These are phyloP conservation scores for Rousettus leschenaultii DNA, from an alignment of 2,113 vertebrate genomes.

Conservation along the genomic window DNA sequence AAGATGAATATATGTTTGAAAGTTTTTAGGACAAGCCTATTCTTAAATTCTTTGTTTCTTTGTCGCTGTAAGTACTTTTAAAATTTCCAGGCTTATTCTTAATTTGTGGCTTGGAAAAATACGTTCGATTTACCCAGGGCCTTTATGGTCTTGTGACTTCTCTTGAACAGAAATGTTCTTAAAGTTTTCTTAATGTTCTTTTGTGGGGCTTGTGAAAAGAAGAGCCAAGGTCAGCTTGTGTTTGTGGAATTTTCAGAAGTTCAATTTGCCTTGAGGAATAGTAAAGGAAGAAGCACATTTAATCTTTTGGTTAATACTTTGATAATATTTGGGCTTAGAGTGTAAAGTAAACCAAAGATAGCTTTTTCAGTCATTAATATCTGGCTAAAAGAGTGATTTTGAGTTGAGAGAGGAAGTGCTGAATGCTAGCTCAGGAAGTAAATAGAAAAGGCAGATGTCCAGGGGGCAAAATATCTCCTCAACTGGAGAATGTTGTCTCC, in stretches of 20 bases:
- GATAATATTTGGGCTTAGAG: background rate
- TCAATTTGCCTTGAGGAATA: background rate
- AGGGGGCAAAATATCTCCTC: background rate
- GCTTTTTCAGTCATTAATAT: background rate
- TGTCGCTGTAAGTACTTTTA: background rate
- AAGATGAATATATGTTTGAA: background rate
- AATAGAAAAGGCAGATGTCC: background rate
- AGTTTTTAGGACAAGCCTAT: background rate
- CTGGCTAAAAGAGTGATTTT: background rate
- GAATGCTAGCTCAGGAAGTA: background rate
- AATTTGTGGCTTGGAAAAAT: background rate
- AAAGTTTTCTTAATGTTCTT: background rate
- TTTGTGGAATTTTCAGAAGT: background rate
- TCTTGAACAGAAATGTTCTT: background rate
- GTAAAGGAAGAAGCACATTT: background rate
- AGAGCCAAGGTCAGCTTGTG: background rate
- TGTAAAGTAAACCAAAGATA: background rate
- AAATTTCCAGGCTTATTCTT: background rate
- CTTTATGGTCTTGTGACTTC: background rate
- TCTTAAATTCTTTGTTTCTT: conserved; percentile 19
- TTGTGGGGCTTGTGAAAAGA: background rate
- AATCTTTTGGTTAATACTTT: background rate
- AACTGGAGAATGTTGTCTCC: background rate
- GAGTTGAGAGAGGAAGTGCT: background rate
- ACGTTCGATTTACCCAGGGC: background rate